phyloP scores from a whole-genome alignment of 2,113 vertebrate genomes.

The Pedionomus torquatus region DNA sequence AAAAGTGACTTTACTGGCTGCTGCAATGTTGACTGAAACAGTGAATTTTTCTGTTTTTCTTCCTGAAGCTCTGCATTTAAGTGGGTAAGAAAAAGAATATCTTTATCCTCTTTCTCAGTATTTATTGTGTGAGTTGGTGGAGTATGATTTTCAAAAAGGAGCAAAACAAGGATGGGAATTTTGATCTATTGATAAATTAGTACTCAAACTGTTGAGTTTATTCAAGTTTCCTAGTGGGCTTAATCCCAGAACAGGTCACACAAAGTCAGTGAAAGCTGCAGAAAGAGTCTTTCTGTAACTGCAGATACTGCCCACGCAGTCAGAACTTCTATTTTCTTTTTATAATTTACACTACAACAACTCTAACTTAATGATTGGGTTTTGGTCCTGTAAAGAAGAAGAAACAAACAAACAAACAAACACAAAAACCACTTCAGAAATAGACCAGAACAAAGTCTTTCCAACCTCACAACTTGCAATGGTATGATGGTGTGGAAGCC shows the following conservation, averaged over 20 bases:
- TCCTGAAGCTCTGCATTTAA: constrained; percentile 83
- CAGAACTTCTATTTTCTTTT: neutral
- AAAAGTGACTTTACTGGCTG: constrained; percentile 90
- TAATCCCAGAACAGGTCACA: neutral
- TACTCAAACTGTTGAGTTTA: neutral
- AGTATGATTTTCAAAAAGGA: neutral
- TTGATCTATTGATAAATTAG: neutral
- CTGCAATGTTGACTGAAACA: constrained; percentile 85
- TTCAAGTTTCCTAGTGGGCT: neutral
- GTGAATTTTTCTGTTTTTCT: constrained; percentile 92
- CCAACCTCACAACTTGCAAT: neutral
- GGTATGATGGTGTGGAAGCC: neutral
- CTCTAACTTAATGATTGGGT: neutral
- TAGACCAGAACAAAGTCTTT: neutral
- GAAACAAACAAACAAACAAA: too few species aligned
- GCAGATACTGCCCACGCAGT: neutral
- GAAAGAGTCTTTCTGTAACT: neutral
- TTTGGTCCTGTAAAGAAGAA: neutral
- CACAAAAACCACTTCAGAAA: neutral
- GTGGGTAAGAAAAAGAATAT: neutral
- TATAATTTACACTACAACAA: neutral
- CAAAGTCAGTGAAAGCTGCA: neutral
- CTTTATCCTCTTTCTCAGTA: neutral
- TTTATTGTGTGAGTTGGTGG: neutral
- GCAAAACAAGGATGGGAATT: neutral